These are phyloP conservation scores for Drosophila fungiperda DNA, from an alignment of 2,888 invertebrate species.

Conservation along the genomic window DNA sequence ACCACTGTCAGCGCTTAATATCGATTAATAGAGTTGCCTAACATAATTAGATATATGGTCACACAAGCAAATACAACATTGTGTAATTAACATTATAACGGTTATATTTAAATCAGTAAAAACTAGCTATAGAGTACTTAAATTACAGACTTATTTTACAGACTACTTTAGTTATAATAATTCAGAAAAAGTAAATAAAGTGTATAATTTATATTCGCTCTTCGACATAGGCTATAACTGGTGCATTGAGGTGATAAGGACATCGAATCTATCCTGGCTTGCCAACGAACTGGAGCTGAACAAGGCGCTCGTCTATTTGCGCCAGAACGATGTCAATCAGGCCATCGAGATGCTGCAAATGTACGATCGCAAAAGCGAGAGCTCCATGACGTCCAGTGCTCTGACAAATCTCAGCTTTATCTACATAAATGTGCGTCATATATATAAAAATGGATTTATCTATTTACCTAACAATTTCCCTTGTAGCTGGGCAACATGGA, in stretches of 20 bases:
- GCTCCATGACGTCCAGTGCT: constrained; percentile 92
- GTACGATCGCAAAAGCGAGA: constrained; percentile 93
- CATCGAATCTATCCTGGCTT: constrained; percentile 92
- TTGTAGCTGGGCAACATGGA: constrained; percentile 91
- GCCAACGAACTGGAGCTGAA: constrained; percentile 96
- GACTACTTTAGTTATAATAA: not conserved
- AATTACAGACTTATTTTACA: not conserved
- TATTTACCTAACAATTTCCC: not conserved
- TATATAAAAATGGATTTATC: not conserved
- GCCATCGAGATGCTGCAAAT: constrained; percentile 94
- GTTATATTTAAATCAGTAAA: not conserved
- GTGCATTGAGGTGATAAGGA: constrained; percentile 97
- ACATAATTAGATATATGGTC: not conserved
- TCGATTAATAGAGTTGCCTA: not conserved
- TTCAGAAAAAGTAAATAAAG: not conserved
- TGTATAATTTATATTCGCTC: not conserved
- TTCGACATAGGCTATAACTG: constrained; percentile 87
- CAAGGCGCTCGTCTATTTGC: constrained; percentile 93
- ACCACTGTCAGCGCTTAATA: not conserved
- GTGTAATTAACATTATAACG: not conserved
- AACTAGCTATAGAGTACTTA: not conserved
- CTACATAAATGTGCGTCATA: constrained; percentile 84
- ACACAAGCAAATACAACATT: not conserved
- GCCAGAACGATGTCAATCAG: constrained; percentile 91
- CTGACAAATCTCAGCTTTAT: constrained; percentile 94